Evolutionary conservation across 2,113 vertebrate species (phyloP), one percentile per base, ranked within the genome.

Genomic region (Pelvicachromis taeniatus): DNA sequence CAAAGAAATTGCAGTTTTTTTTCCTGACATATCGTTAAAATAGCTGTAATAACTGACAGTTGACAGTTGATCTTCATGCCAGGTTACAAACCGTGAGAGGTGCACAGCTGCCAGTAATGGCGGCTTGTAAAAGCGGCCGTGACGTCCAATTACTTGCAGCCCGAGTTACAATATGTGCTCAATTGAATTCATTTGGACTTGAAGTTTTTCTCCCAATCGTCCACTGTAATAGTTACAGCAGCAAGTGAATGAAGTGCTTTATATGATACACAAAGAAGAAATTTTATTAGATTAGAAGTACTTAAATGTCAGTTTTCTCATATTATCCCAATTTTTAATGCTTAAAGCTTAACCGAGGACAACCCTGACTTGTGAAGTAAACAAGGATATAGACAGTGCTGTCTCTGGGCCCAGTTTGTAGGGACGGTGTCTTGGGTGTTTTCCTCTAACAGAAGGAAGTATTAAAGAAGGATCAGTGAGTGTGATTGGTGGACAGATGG

Each of bases 401-500:
- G 45, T 50, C 31, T 56, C 21, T 59, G 13, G 53, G 78, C 48
- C 61, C 54, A 35, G 81, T 78, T 65, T 80, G 77, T 31, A 61
- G 56, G 56, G 81, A 84, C 40, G 11, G 14, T 56, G 87, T 50
- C 68, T 90, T 68, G 81, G 42, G 77, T 92, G 80, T 91, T 91
- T 90, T 92, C 85, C 83, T 88, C 79, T 11, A 63, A 73, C 92
- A 93, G 92, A 89, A 83, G 93, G 83, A 84, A 77, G 87, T 55
- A 85, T 92, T 90, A 92, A 54, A 52, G 83, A 42, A 73, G 85
- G 91, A 93, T 93, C 91, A 89, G 75, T 77, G 54, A 90, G 90
- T 88, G 77, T 87, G 78, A 87, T 86, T 85, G 82, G 52, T 75
- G 81, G 78, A 89, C 93, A 95, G 91, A 95, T 93, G 94, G 90